These are phyloP conservation scores for Centropus bengalensis DNA, from an alignment of 2,113 vertebrate species.

Conservation along the genomic window DNA sequence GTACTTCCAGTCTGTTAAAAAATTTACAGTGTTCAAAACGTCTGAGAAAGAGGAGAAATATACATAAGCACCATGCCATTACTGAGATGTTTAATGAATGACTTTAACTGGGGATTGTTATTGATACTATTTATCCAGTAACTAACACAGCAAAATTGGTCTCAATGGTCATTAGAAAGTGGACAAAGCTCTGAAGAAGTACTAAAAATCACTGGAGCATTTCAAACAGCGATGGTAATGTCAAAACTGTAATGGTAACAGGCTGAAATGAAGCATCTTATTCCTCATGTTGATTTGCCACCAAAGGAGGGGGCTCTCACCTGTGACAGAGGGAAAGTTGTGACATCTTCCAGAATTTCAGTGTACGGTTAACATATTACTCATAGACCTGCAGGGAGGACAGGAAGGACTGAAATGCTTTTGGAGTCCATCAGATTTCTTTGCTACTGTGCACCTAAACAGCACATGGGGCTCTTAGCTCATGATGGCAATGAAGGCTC, in stretches of 20 bases:
- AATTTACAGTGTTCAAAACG: neutral
- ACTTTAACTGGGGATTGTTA: neutral
- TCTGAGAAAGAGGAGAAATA: neutral
- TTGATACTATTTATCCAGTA: neutral
- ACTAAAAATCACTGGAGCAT: neutral
- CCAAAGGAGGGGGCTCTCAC: neutral
- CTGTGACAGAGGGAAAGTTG: neutral
- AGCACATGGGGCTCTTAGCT: rapidly evolving
- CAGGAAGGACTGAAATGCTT: neutral
- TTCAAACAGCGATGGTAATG: neutral
- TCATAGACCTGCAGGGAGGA: neutral
- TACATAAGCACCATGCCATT: neutral
- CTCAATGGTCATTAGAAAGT: neutral
- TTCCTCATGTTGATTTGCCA: neutral
- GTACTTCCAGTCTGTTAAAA: neutral
- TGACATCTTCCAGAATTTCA: neutral
- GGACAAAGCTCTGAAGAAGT: neutral
- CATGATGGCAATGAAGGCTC: neutral
- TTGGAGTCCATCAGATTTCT: neutral
- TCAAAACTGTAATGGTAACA: neutral
- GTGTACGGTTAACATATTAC: neutral
- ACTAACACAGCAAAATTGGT: neutral
- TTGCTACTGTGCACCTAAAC: neutral
- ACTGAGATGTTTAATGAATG: neutral
- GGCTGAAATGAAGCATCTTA: neutral